Evolutionary conservation across 2,113 vertebrate genomes (phyloP).

Genomic region (Nesospiza acunhae): DNA sequence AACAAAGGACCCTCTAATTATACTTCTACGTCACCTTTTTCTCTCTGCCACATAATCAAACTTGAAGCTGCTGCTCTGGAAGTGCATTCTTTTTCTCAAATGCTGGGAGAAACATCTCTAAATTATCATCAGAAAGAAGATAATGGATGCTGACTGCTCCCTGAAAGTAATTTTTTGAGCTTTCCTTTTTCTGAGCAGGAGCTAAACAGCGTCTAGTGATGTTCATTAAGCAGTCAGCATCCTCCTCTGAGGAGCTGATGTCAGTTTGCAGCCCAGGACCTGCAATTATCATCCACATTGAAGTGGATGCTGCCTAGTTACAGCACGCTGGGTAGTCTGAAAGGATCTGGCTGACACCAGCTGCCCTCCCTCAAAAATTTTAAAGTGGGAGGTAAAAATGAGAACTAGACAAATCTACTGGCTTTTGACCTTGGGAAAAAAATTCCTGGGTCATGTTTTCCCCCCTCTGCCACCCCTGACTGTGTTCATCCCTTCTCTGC

Average conservation of each 20-base stretch:
- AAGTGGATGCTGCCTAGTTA: constrained; percentile 52
- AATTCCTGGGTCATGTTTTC: not conserved
- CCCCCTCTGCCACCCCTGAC: accelerated
- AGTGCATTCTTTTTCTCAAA: not conserved
- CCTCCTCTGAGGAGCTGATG: constrained; percentile 56
- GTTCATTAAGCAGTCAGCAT: constrained; percentile 65
- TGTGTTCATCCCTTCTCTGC: not conserved
- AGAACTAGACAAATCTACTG: not conserved
- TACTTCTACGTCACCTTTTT: not conserved
- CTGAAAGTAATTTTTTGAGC: constrained; percentile 33
- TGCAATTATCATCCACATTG: constrained; percentile 66
- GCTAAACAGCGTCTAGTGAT: constrained; percentile 46
- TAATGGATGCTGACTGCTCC: constrained; percentile 33
- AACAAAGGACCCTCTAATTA: not conserved
- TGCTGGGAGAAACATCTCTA: not conserved
- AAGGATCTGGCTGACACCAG: constrained; percentile 39
- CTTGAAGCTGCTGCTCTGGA: not conserved
- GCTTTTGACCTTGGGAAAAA: not conserved
- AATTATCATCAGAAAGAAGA: constrained; percentile 50
- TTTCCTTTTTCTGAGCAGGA: constrained; percentile 34
- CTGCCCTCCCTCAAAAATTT: constrained; percentile 27
- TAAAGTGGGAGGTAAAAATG: not conserved
- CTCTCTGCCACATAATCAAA: not conserved
- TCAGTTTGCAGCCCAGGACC: constrained; percentile 55
- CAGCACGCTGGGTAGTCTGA: constrained; percentile 8